Evolutionary conservation across 2,113 vertebrate genomes (phyloP).

Genomic region (Cavia porcellus): DNA sequence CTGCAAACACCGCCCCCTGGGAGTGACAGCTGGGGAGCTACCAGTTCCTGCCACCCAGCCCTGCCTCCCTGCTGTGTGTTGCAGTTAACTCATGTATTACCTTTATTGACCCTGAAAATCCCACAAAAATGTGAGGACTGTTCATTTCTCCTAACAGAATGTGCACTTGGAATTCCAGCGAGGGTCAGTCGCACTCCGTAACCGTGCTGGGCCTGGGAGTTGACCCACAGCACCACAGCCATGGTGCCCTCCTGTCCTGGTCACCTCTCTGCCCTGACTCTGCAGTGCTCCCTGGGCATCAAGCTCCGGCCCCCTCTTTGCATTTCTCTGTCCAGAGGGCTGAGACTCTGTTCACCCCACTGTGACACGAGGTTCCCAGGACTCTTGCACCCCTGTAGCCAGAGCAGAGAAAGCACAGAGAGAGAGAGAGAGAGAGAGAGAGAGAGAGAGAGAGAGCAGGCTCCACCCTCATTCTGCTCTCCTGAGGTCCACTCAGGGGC

Average conservation of each 20-base stretch:
- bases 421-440: neutral
- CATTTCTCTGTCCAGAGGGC: neutral
- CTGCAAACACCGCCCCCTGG: neutral
- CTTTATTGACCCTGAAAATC: neutral
- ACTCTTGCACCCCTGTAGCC: no score
- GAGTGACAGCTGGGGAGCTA: neutral
- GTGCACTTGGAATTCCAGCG: neutral
- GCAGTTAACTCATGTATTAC: neutral
- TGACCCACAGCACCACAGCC: neutral
- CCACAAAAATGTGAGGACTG: neutral
- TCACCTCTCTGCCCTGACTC: neutral
- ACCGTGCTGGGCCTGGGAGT: neutral
- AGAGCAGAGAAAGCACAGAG: neutral
- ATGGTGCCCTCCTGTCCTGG: neutral
- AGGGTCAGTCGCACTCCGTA: accelerated
- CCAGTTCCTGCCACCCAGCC: neutral
- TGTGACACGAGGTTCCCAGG: neutral
- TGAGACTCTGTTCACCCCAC: neutral
- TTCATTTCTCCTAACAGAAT: neutral
- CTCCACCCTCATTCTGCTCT: neutral
- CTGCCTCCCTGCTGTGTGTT: neutral
- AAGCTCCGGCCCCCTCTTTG: no score
- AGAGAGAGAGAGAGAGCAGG: neutral
- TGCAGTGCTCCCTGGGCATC: accelerated
- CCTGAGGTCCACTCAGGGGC: neutral